Percentiles rank a stretch among this genome's conserved stretches.
Conservation (phyloP, 2,113 vertebrate genomes). For the Numida meleagris region DNA sequence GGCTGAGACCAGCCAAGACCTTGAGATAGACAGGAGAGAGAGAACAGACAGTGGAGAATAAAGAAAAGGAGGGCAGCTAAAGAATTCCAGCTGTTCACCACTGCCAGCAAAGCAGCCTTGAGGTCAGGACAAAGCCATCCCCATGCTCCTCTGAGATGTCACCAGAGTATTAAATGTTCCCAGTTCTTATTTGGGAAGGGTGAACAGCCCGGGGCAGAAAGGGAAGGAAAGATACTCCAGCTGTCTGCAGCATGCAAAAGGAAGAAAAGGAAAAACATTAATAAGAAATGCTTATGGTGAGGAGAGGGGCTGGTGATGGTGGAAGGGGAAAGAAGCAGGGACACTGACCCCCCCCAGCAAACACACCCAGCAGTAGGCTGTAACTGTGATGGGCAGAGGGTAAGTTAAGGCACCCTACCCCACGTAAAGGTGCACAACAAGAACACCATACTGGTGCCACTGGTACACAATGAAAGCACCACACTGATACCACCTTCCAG, state of each 20-base stretch:
- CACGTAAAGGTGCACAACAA: background rate
- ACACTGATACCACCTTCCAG: background rate
- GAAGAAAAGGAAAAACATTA: background rate
- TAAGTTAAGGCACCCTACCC: background rate
- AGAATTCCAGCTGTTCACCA: background rate
- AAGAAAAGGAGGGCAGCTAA: background rate
- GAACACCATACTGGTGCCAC: no score
- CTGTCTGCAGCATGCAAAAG: background rate
- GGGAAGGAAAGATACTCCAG: background rate
- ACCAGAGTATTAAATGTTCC: background rate
- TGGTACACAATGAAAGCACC: no score
- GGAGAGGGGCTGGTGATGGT: background rate
- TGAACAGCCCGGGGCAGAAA: background rate
- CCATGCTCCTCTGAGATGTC: background rate
- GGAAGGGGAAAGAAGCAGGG: background rate
- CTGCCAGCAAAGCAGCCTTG: background rate
- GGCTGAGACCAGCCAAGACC: background rate
- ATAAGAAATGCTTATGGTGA: background rate
- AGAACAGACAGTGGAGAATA: background rate
- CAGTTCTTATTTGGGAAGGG: background rate
- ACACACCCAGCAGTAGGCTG: background rate
- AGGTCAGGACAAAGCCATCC: background rate
- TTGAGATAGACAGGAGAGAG: background rate
- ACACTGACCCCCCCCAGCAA: no score
- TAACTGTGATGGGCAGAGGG: background rate